Evolutionary conservation across 2,113 vertebrate genomes (phyloP), one percentile per base, ranked within the genome.

Genomic region (Suricata suricatta): DNA sequence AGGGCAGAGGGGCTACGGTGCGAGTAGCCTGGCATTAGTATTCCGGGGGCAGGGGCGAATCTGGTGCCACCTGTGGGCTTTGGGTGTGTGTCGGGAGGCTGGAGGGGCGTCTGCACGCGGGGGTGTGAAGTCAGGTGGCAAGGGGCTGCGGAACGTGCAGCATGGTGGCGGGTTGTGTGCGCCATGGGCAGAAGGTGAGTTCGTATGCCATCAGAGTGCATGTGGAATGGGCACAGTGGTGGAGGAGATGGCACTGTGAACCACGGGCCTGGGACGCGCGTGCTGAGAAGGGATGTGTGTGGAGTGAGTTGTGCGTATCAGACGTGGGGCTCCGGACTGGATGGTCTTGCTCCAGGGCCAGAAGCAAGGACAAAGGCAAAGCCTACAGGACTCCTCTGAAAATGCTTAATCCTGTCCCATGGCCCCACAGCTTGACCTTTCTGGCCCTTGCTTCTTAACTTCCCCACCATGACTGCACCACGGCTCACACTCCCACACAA

Each of bases 331-430:
- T 57, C 68, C 68, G 35, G 35, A 50, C 54, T 35, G 12, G 3
- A 2, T 1, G 3, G n/a, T 38, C 50, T 21, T 1, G 5, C 84
- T 87, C 31, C 21, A 23, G 11, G 33, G 15, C 47, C 1, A 2
- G 50, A 88, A 90, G 29, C 38, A 88, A n/a, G 41, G 15, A 31
- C 63, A 88, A 87, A 69, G 69, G 12, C 9, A 64, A 41, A 91
- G 23, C 14, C 35, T 44, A 12, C 10, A 38, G 3, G 77, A 15
- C 54, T 64, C 57, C 54, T 38, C 69, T 11, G 0, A 72, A 85
- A 8, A 12, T 44, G 2, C 69, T 54, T 93, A 7, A 47, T 74
- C 88, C 84, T 3, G 23, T 52, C 50, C 41, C 52, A 68, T 14
- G 8, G 33, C 38, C 31, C n/a, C 66, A 35, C 5, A 7, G 10